phyloP scores from a whole-genome alignment of 2,113 vertebrate genomes.

The Atlantisia rogersi region DNA sequence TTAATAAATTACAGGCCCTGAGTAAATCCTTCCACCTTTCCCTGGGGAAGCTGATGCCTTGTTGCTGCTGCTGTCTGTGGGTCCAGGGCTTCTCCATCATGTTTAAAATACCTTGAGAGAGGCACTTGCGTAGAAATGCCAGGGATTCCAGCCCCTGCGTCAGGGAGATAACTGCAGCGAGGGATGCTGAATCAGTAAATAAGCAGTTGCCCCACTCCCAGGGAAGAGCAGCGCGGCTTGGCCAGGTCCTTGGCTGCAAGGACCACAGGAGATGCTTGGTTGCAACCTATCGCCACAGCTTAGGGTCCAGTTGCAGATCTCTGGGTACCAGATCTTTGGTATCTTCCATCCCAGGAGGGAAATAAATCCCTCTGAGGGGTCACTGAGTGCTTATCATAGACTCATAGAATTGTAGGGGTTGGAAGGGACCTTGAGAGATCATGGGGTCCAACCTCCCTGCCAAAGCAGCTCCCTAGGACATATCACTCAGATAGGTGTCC shows the following conservation, averaged over 20 bases:
- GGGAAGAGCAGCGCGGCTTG: accelerated
- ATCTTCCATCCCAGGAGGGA: not conserved
- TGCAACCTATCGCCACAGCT: not conserved
- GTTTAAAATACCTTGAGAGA: not conserved
- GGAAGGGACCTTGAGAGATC: too few species aligned
- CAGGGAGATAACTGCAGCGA: not conserved
- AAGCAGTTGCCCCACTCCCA: not conserved
- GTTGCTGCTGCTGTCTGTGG: accelerated
- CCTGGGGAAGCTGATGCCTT: not conserved
- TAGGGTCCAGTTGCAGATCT: not conserved
- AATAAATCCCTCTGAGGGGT: not conserved
- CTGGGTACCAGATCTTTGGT: not conserved
- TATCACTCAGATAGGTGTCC: too few species aligned
- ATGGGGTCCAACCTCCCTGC: too few species aligned
- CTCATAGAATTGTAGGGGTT: too few species aligned
- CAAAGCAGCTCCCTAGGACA: too few species aligned
- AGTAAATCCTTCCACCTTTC: not conserved
- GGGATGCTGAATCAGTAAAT: not conserved
- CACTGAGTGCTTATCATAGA: not conserved
- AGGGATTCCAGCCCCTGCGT: not conserved
- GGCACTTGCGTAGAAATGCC: not conserved
- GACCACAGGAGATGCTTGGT: not conserved
- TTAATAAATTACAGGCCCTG: accelerated
- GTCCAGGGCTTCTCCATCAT: not conserved
- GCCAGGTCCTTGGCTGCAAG: not conserved